Evolutionary conservation across 2,797 vertebrate genomes (phyloP).

Genomic region (Australoheros facetus): DNA sequence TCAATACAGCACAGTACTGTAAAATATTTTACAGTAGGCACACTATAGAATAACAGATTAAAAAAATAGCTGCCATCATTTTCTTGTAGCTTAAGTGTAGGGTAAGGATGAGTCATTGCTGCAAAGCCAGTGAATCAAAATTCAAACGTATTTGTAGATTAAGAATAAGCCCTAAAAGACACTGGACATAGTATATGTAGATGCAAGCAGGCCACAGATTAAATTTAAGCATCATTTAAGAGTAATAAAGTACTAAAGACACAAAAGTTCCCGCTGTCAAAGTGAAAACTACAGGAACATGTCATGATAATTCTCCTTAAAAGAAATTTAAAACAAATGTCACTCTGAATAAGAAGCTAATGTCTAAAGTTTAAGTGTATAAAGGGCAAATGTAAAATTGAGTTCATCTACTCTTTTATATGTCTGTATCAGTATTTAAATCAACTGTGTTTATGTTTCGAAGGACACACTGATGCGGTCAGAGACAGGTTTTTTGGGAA

Average conservation of each 20-base stretch:
- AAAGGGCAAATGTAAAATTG: conserved; percentile 68
- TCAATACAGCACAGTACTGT: no score
- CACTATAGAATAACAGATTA: no score
- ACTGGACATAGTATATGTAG: neutral
- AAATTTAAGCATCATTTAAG: neutral
- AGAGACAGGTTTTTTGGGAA: conserved; percentile 48
- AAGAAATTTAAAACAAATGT: conserved; percentile 52
- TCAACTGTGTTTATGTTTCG: conserved; percentile 66
- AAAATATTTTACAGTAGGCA: neutral
- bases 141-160: neutral
- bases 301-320: conserved; percentile 13
- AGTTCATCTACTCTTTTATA: conserved; percentile 61
- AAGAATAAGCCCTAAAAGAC: neutral
- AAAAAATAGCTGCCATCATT: neutral
- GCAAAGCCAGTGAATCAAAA: neutral
- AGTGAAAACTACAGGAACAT: conserved; percentile 26
- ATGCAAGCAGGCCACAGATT: neutral
- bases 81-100: neutral
- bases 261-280: neutral
- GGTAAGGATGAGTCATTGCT: neutral
- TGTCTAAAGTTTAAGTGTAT: conserved; percentile 51
- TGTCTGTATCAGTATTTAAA: conserved; percentile 53
- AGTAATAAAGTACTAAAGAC: conserved; percentile 8
- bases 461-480: conserved; percentile 58
- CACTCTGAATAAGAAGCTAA: conserved; percentile 33